Percentiles rank a stretch among this genome's conserved stretches.
Conservation (phyloP, 2,113 vertebrate genomes). For the Pristiophorus japonicus region DNA sequence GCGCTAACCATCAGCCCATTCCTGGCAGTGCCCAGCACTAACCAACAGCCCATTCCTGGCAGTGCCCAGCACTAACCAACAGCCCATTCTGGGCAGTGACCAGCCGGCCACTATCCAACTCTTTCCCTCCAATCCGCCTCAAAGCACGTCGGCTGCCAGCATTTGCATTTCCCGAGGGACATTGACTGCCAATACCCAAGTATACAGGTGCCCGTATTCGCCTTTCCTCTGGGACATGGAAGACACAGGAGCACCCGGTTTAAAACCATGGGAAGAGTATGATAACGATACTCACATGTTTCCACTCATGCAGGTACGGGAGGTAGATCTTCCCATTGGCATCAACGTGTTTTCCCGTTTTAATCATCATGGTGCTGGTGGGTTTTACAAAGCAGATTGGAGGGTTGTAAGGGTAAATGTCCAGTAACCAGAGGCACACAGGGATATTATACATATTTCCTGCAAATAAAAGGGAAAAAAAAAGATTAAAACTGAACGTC, state of each 20-base stretch:
- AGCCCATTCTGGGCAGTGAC: not conserved
- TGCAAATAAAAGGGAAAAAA: conserved; percentile 46
- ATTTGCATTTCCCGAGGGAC: not conserved
- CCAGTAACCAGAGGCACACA: conserved; percentile 91
- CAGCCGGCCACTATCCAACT: not conserved
- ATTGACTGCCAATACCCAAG: not conserved
- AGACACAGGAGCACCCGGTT: not conserved
- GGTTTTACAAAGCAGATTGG: conserved; percentile 99
- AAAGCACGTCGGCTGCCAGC: no score
- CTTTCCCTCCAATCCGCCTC: not conserved
- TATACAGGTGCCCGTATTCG: not conserved
- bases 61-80: no score
- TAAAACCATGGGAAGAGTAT: not conserved
- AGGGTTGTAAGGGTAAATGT: conserved; percentile 94
- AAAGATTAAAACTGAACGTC: conserved; percentile 18
- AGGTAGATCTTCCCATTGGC: conserved; percentile 97
- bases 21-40: not conserved
- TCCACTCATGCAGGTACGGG: conserved; percentile 97
- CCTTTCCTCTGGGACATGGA: not conserved
- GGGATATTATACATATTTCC: conserved; percentile 96
- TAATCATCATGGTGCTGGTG: conserved; percentile 97
- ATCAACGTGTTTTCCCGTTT: conserved; percentile 96
- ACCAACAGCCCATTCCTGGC: not conserved
- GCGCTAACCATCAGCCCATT: no score
- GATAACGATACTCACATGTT: conserved; percentile 75